phyloP scores from a whole-genome alignment of 2,113 vertebrate species.

The Globicephala melas region DNA sequence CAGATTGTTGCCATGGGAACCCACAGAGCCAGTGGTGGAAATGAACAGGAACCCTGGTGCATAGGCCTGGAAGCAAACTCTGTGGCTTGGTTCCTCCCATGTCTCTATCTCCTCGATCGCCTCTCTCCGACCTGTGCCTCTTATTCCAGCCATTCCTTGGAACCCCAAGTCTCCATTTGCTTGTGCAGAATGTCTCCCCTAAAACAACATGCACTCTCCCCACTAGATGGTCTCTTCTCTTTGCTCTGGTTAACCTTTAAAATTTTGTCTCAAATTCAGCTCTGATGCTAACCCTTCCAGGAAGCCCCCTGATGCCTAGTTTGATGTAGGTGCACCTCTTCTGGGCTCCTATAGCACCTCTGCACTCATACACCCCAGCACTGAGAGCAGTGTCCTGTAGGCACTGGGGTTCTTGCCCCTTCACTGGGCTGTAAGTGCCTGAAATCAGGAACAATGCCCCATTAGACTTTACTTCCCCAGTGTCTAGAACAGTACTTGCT shows the following conservation, averaged over 20 bases:
- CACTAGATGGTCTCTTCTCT: not conserved
- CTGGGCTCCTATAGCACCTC: not conserved
- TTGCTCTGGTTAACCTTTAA: not conserved
- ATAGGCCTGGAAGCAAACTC: not conserved
- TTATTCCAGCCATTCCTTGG: not conserved
- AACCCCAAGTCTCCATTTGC: not conserved
- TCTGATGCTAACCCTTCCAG: not conserved
- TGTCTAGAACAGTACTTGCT: not conserved
- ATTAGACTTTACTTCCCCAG: not conserved
- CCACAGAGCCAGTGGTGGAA: not conserved
- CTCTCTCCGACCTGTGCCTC: not conserved
- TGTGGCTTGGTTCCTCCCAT: not conserved
- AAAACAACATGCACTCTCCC: not conserved
- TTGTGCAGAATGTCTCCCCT: not conserved
- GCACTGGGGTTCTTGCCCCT: not conserved
- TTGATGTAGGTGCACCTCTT: not conserved
- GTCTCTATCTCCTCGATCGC: not conserved
- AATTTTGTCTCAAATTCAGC: not conserved
- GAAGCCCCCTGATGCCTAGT: not conserved
- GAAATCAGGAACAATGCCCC: not conserved
- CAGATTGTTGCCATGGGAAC: not conserved
- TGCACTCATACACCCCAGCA: too few relatives aligned
- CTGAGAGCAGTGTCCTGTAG: not conserved
- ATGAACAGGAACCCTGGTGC: not conserved
- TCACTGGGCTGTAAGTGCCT: not conserved